phyloP scores from a whole-genome alignment of 2,797 vertebrate genomes.

The Masticophis lateralis region DNA sequence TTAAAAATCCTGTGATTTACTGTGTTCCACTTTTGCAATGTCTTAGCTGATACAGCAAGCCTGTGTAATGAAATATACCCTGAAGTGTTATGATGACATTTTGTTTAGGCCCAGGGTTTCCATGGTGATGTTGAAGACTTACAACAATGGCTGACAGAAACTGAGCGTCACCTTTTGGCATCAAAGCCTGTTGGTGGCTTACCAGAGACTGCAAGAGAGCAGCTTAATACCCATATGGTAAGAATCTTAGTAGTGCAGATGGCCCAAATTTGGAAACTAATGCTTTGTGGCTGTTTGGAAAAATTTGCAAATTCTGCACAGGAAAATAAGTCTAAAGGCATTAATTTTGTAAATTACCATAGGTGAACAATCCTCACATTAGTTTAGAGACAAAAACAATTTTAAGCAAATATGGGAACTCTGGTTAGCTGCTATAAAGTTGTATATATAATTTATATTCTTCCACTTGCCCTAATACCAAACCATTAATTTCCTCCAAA shows the following conservation, averaged over 20 bases:
- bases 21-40: slow-evolving; percentile 8
- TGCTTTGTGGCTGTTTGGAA: slow-evolving; percentile 55
- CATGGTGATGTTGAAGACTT: slow-evolving; percentile 98
- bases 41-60: slow-evolving; percentile 32
- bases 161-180: slow-evolving; percentile 94
- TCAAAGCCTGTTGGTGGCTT: slow-evolving; percentile 97
- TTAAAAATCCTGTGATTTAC: slow-evolving; percentile 5
- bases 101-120: slow-evolving; percentile 97
- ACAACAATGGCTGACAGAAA: slow-evolving; percentile 97
- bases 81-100: slow-evolving; percentile 52
- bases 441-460: slow-evolving; percentile 12
- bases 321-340: slow-evolving; percentile 21
- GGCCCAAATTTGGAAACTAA: slow-evolving; percentile 71
- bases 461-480: background rate
- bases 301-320: slow-evolving; percentile 22
- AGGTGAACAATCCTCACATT: slow-evolving; percentile 5
- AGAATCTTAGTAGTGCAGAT: slow-evolving; percentile 77
- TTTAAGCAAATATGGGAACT: background rate
- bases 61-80: slow-evolving; percentile 42
- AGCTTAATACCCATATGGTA: slow-evolving; percentile 98
- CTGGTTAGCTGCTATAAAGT: background rate
- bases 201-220: slow-evolving; percentile 96
- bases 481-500: background rate
- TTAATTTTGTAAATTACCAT: slow-evolving; percentile 37
- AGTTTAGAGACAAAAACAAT: background rate